Evolutionary conservation across 2,888 invertebrate species (phyloP), one percentile per base, ranked within the genome.

Genomic region (Leptopilina drosophilae): DNA sequence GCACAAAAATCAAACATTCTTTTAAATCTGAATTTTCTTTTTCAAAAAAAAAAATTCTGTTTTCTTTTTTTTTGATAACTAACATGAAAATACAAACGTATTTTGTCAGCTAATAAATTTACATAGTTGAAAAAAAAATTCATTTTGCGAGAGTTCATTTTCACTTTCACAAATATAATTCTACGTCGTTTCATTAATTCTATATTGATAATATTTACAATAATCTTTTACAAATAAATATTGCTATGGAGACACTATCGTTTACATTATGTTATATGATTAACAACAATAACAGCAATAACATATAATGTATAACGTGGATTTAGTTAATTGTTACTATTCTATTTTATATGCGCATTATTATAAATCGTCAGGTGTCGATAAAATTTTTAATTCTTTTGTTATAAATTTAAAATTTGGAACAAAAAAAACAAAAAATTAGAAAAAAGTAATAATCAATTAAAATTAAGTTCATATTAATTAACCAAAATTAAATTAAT

Each of bases 251-350:
- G 78, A 83, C 73, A 84, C 75, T 76, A 80, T 82, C 82, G 82
- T 42, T 33, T 77, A 78, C 69, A 78, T 80, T 87, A 89, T 77
- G 81, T 88, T 88, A 90, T 84, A 90, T 84, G 83, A 85, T 90
- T 89, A 91, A 90, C 89, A 91, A 91, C 91, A 91, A 90, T 89
- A 91, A 91, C 91, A 90, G 88, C 91, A 91, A 91, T 89, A 91
- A 91, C 91, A 91, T 90, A 88, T 90, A 89, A 89, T 91, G 89
- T 87, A 86, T 90, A 91, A 90, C 90, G 86, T 87, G 87, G 87
- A 89, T 56, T 26, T 33, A 73, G 53, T 53, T 56, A 73, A 20
- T 1, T 53, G 53, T 73, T n/a, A 12, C 53, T 73, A 73, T 26
- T 69, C 26, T 53, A 69, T 26, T 49, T 67, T 26, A 42, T 67